Conservation (phyloP, 2,797 vertebrate genomes). For the Vespertilio murinus region DNA sequence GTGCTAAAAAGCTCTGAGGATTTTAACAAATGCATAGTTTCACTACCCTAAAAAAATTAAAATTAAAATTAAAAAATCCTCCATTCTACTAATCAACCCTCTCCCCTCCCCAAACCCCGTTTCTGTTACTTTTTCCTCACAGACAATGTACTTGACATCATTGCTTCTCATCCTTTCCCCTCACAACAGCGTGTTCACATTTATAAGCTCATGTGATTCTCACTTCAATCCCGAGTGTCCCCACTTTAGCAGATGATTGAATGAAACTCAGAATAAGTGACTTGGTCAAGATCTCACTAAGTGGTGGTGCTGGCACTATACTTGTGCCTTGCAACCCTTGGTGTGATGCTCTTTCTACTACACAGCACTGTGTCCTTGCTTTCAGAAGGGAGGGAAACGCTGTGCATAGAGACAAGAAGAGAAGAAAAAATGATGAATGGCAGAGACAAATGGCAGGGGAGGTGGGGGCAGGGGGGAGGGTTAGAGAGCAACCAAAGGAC, state of each 20-base stretch:
- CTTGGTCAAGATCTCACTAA: conserved; percentile 16
- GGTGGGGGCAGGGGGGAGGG: accelerated
- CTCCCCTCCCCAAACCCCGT: background rate
- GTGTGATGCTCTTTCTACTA: background rate
- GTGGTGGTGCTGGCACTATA: background rate
- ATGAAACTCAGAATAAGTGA: background rate
- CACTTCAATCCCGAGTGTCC: conserved; percentile 39
- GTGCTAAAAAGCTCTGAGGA: background rate
- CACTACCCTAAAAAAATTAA: conserved; percentile 2
- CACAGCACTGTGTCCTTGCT: background rate
- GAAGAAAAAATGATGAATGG: background rate
- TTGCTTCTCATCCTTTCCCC: conserved; percentile 13
- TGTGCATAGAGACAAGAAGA: conserved; percentile 1
- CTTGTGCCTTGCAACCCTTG: background rate
- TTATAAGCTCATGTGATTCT: conserved; percentile 39
- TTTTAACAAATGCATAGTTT: conserved; percentile 41
- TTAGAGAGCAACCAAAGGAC: no score
- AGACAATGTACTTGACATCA: background rate
- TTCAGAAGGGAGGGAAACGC: background rate
- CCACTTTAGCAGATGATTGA: conserved; percentile 11
- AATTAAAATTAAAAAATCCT: background rate
- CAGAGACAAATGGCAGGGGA: no score
- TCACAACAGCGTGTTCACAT: background rate
- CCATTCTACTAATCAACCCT: background rate
- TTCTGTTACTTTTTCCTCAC: conserved; percentile 5